Evolutionary conservation across 1,140 invertebrate species (phyloP).

Genomic region (Megalonaias nervosa): DNA sequence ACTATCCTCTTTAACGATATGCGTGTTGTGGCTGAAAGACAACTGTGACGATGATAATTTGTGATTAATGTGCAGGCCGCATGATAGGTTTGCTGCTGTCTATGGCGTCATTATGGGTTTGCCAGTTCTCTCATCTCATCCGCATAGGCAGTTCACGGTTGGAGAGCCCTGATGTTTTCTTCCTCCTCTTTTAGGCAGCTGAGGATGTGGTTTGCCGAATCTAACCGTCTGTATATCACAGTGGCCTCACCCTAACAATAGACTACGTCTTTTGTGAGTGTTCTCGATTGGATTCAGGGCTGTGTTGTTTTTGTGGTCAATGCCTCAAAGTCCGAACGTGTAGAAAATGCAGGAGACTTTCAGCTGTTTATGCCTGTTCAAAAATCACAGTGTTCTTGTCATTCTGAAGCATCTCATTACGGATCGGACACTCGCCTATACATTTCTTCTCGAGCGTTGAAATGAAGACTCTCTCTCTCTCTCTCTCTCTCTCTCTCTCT

Average conservation of each 20-base stretch:
- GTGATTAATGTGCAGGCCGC: no score
- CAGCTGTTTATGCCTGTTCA: slow-evolving; percentile 36
- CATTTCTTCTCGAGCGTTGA: slow-evolving; percentile 27
- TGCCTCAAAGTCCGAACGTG: slow-evolving; percentile 33
- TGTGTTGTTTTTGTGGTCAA: slow-evolving; percentile 26
- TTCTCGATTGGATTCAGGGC: slow-evolving; percentile 20
- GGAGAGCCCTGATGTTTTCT: slow-evolving; percentile 4
- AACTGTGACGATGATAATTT: no score
- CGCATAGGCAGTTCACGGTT: neutral
- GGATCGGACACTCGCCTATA: slow-evolving; percentile 13
- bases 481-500: no score
- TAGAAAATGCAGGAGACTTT: slow-evolving; percentile 1
- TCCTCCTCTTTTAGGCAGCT: neutral
- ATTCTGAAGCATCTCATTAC: slow-evolving; percentile 28
- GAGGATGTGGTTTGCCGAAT: neutral
- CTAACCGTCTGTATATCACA: slow-evolving; percentile 4
- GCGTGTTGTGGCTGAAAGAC: no score
- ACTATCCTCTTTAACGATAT: no score
- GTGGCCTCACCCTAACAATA: slow-evolving; percentile 12
- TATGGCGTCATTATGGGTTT: neutral
- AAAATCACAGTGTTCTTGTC: slow-evolving; percentile 24
- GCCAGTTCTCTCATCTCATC: slow-evolving; percentile 10
- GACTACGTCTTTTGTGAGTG: slow-evolving; percentile 22
- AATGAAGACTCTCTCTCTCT: slow-evolving; percentile 40
- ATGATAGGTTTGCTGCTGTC: no score